Evolutionary conservation across 92 coral and sea anemone species (phyloP).

Genomic region (Epizoanthus ramosus): DNA sequence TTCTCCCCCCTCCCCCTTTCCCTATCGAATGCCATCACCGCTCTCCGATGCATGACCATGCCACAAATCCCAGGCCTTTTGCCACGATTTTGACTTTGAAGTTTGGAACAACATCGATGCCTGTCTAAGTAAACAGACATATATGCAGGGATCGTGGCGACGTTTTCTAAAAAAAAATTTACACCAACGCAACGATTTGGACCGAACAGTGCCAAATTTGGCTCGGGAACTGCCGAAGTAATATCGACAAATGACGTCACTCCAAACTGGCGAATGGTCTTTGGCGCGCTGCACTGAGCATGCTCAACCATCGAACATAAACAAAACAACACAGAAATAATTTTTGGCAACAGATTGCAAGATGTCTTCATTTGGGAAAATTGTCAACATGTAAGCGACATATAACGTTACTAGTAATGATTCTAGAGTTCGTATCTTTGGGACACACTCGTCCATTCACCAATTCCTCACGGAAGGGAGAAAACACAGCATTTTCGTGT

Average conservation of each 20-base stretch:
- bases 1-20: too few species aligned
- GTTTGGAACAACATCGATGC: too few species aligned
- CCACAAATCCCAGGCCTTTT: too few species aligned
- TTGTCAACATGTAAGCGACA: constrained; percentile 34
- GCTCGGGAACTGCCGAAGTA: background rate
- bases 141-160: too few species aligned
- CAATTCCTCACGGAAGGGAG: constrained; percentile 7
- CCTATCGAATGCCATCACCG: too few species aligned
- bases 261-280: background rate
- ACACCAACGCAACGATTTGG: background rate
- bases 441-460: constrained; percentile 40
- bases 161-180: background rate
- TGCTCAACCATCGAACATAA: constrained; percentile 23
- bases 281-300: constrained; percentile 30
- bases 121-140: too few species aligned
- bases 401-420: constrained; percentile 33
- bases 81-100: too few species aligned
- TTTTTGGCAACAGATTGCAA: constrained; percentile 26
- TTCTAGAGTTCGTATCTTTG: constrained; percentile 18
- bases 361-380: constrained; percentile 37
- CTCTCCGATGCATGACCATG: too few species aligned
- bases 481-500: constrained; percentile 30
- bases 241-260: constrained; percentile 38
- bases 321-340: constrained; percentile 43
- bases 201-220: background rate